Conservation (phyloP, 1,140 invertebrate genomes). For the Drosophila navojoa region DNA sequence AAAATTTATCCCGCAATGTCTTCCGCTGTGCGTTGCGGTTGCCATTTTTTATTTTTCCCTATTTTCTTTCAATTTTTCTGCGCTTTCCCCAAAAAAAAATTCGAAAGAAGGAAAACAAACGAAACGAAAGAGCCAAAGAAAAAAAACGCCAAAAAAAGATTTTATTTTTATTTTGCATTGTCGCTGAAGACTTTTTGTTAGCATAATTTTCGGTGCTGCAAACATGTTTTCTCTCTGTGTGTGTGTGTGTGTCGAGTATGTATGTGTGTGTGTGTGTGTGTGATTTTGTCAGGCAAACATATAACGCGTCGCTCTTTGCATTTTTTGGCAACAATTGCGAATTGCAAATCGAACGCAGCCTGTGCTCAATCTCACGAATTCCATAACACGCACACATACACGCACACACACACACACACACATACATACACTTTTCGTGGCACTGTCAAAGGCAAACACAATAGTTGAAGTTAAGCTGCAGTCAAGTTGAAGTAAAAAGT, state of each 20-base stretch:
- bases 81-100: background rate
- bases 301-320: constrained; percentile 31
- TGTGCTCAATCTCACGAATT: constrained; percentile 41
- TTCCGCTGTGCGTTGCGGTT: constrained; percentile 26
- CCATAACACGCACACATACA: constrained; percentile 34
- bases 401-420: constrained; percentile 15
- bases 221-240: constrained; percentile 25
- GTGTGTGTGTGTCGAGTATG: background rate
- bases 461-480: constrained; percentile 1
- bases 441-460: constrained; percentile 1
- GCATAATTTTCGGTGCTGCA: constrained; percentile 68
- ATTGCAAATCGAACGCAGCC: constrained; percentile 69
- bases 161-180: constrained; percentile 34
- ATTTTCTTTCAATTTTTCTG: constrained; percentile 28
- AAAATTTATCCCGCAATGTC: constrained; percentile 55
- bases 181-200: constrained; percentile 69
- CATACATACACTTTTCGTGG: background rate
- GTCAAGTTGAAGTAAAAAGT: constrained; percentile 1
- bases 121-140: background rate
- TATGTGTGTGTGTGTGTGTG: constrained; percentile 27
- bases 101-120: background rate
- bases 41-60: constrained; percentile 37
- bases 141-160: background rate
- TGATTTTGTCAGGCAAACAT: constrained; percentile 47
- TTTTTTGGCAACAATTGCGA: constrained; percentile 64